Evolutionary conservation across 2,888 invertebrate genomes (phyloP), one percentile per base, ranked within the genome.

Genomic region (Sarcophaga carnaria): DNA sequence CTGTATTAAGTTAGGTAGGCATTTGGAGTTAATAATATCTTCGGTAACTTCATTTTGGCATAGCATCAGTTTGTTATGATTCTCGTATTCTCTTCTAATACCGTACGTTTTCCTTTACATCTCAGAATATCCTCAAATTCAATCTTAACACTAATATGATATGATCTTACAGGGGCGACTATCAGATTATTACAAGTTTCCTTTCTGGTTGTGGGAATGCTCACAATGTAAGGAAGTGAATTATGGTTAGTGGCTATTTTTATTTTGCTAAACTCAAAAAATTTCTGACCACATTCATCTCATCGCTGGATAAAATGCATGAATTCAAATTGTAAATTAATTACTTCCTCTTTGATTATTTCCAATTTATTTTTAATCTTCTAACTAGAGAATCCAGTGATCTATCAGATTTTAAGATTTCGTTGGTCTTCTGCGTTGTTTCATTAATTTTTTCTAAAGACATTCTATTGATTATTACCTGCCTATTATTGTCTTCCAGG

Each of bases 331-430:
- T 67, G 5, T 45, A 83, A 75, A 74, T 86, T 88, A 60, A 80
- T 60, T 76, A 89, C 47, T 76, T 89, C 86, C 66, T 87, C 64
- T 45, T 66, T 64, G 49, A 49, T 49, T 49, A 62, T 62, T 62
- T 62, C 60, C 60, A 62, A 62, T 62, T 62, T 62, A 62, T 62
- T 62, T 62, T 62, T 62, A 62, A 62, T 62, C 20, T 62, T 20
- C n/a, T 20, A 17, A 62, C 62, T 8, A 62, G 60, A 62, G 60
- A 62, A 17, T 62, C 60, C 14, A 62, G 1, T 62, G 60, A 62
- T 62, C 60, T 62, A 20, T 12, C 60, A 49, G 47, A 11, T 12
- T 47, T 49, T 49, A 49, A 49, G 47, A 49, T 49, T 49, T 49
- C 47, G 47, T 62, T 62, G 60, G 60, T 62, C 17, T 62, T 62